phyloP scores from a whole-genome alignment of 2,113 vertebrate species.

The western clawed frog (Xenopus tropicalis) region UCB_Xtro_10.0 CM004450.2:146450501-146451000 shows the following conservation, averaged over 20 bases:
- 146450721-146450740: not conserved
- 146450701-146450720: not conserved
- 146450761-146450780: not conserved
- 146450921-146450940: too few relatives aligned
- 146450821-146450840: too few relatives aligned
- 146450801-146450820: too few relatives aligned
- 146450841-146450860: too few relatives aligned
- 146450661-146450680: conserved; percentile 38
- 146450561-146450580: conserved; percentile 80
- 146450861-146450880: too few relatives aligned
- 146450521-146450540: not conserved
- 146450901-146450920: too few relatives aligned
- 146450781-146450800: not conserved
- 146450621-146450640: conserved; percentile 92
- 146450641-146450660: conserved; percentile 97
- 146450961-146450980: too few relatives aligned
- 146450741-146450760: not conserved
- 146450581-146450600: conserved; percentile 79
- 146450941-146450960: too few relatives aligned
- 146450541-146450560: not conserved
- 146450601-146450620: conserved; percentile 85
- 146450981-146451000: too few relatives aligned
- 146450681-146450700: too few relatives aligned
- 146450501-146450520: not conserved
- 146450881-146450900: too few relatives aligned